These are phyloP conservation scores for Pachyrhynchus sulphureomaculatus DNA, from an alignment of 1,140 invertebrate genomes.

Conservation along the genomic window DNA sequence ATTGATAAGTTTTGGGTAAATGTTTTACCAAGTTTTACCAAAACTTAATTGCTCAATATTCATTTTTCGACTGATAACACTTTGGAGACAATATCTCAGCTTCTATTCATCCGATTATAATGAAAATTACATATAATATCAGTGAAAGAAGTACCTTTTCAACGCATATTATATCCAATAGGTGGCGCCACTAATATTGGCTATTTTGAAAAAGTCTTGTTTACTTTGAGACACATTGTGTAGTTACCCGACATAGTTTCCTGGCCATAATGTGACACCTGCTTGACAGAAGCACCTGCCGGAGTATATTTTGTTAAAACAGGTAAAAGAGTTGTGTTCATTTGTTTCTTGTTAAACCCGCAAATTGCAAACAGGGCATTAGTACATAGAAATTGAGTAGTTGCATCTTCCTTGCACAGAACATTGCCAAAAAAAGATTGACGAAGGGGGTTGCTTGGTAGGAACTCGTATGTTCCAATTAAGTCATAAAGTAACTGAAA, in stretches of 20 bases:
- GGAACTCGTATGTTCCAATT: conserved; percentile 59
- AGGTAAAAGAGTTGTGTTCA: conserved; percentile 65
- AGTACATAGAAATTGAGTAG: conserved; percentile 56
- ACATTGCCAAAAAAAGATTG: conserved; percentile 45
- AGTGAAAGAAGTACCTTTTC: too few species aligned
- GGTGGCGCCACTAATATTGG: too few species aligned
- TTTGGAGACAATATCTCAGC: too few species aligned
- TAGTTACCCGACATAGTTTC: conserved; percentile 58
- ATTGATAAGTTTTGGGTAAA: too few species aligned
- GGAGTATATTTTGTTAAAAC: conserved; percentile 78
- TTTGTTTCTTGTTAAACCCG: conserved; percentile 58
- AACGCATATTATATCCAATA: too few species aligned
- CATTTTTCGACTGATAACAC: too few species aligned
- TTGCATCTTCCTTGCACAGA: conserved; percentile 53
- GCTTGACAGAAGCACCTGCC: conserved; percentile 77
- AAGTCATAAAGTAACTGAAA: conserved; percentile 16
- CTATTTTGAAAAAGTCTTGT: too few species aligned
- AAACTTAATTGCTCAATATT: too few species aligned
- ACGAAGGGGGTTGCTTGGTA: conserved; percentile 55
- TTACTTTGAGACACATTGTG: too few species aligned
- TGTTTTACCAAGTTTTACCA: too few species aligned
- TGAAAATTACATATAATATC: too few species aligned
- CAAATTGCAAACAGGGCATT: conserved; percentile 60
- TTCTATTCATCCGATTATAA: too few species aligned
- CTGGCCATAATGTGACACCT: conserved; percentile 73